These are phyloP conservation scores for Rousettus leschenaultii DNA, from an alignment of 2,113 vertebrate species.

Conservation along the genomic window DNA sequence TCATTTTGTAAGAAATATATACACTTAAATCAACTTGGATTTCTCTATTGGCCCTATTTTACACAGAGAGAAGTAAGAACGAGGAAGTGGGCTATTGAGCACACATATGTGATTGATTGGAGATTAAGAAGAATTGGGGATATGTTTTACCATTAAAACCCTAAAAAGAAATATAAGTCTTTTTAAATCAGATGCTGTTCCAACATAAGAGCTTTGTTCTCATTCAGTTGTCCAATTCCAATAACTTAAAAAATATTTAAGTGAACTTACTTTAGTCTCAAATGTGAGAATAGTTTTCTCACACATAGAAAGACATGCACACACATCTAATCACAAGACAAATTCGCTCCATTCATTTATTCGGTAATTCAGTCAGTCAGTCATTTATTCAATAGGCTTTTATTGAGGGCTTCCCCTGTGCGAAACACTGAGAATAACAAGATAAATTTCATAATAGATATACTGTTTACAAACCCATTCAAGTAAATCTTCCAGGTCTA, in stretches of 20 bases:
- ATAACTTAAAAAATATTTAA: slow-evolving; percentile 37
- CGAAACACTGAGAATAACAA: background rate
- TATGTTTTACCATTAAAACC: slow-evolving; percentile 18
- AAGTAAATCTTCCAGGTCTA: background rate
- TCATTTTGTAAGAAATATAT: slow-evolving; percentile 67
- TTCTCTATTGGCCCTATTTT: slow-evolving; percentile 55
- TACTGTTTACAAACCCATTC: background rate
- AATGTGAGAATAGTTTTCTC: background rate
- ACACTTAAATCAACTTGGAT: slow-evolving; percentile 66
- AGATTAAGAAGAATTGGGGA: background rate
- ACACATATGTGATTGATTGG: background rate
- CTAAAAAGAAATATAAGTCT: slow-evolving; percentile 18
- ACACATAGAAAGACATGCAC: background rate
- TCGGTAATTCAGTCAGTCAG: background rate
- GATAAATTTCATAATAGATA: background rate
- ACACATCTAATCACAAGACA: background rate
- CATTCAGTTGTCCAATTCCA: slow-evolving; percentile 4
- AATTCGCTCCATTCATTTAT: background rate
- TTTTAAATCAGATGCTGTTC: background rate
- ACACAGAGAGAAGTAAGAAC: slow-evolving; percentile 45
- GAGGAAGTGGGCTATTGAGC: background rate
- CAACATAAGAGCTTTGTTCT: background rate
- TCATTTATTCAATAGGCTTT: background rate
- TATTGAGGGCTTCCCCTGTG: background rate
- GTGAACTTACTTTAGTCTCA: background rate